These are phyloP conservation scores for Capitella teleta DNA, from an alignment of 1,140 invertebrate genomes.

Conservation along the genomic window DNA sequence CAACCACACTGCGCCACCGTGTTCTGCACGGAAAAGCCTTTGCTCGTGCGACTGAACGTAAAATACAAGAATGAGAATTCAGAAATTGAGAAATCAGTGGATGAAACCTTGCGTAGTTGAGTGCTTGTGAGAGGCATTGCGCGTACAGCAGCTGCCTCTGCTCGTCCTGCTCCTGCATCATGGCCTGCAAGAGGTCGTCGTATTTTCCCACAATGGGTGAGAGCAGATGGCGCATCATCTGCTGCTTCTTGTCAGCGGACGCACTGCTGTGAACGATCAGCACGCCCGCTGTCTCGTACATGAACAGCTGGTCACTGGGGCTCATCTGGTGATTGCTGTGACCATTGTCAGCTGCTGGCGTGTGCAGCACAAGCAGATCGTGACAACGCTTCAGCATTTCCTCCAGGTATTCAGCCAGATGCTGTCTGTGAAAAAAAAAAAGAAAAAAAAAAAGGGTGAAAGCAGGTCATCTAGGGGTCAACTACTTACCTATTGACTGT, in stretches of 20 bases:
- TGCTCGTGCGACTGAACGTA: constrained; percentile 45
- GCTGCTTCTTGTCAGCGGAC: constrained; percentile 39
- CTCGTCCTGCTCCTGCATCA: constrained; percentile 34
- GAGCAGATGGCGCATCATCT: constrained; percentile 41
- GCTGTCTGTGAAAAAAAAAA: constrained; percentile 26
- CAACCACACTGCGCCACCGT: constrained; percentile 48
- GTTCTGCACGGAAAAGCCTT: constrained; percentile 50
- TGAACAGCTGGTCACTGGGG: constrained; percentile 48
- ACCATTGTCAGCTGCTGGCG: constrained; percentile 40
- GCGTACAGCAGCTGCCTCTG: constrained; percentile 35
- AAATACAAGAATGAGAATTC: not conserved
- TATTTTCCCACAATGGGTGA: constrained; percentile 43
- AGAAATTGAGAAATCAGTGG: not conserved
- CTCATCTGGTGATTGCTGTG: constrained; percentile 34
- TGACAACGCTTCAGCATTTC: constrained; percentile 46
- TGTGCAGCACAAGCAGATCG: constrained; percentile 44
- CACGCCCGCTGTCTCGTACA: constrained; percentile 50
- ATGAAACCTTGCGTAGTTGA: constrained; percentile 43
- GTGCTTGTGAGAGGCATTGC: constrained; percentile 44
- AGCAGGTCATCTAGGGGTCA: not conserved
- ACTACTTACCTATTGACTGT: constrained; percentile 23
- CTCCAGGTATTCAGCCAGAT: constrained; percentile 45
- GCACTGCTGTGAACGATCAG: constrained; percentile 46
- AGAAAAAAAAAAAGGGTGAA: not conserved
- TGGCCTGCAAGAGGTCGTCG: constrained; percentile 28